phyloP scores from a whole-genome alignment of 2,797 vertebrate species.

The Pipistrellus pygmaeus region DNA sequence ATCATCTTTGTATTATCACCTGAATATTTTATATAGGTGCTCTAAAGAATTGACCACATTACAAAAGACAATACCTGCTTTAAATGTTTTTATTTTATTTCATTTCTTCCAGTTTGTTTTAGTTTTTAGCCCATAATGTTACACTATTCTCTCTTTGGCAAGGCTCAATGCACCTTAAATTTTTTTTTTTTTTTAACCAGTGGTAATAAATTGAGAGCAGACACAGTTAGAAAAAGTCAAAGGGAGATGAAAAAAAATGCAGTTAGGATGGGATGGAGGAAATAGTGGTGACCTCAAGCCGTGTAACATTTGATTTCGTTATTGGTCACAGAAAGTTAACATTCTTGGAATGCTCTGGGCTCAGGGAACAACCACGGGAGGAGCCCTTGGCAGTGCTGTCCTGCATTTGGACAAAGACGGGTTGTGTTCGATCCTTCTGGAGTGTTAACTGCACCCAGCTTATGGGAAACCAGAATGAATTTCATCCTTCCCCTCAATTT shows the following conservation, averaged over 20 bases:
- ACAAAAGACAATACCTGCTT: constrained; percentile 88
- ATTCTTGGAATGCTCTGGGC: background rate
- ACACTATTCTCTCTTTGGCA: constrained; percentile 70
- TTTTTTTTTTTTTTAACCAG: too few relatives aligned
- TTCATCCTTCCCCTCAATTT: background rate
- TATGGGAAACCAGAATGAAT: constrained; percentile 25
- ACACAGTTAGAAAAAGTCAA: background rate
- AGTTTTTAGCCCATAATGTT: constrained; percentile 51
- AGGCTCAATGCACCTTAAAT: constrained; percentile 87
- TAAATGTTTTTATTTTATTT: constrained; percentile 78
- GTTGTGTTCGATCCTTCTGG: background rate
- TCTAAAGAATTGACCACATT: constrained; percentile 48
- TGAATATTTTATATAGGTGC: constrained; percentile 31
- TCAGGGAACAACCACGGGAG: background rate
- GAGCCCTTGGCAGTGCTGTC: background rate
- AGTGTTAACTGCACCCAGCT: background rate
- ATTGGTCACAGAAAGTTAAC: background rate
- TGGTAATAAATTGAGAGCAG: background rate
- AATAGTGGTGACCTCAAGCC: background rate
- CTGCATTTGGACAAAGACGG: background rate
- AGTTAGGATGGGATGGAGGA: background rate
- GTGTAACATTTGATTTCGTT: background rate
- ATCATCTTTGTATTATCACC: constrained; percentile 20
- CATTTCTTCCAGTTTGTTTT: constrained; percentile 40
- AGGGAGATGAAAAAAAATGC: background rate